Percentiles rank a stretch among this genome's conserved stretches.
Evolutionary conservation across 2,888 invertebrate genomes (phyloP).

Genomic region (Cosmopolites sordidus): DNA sequence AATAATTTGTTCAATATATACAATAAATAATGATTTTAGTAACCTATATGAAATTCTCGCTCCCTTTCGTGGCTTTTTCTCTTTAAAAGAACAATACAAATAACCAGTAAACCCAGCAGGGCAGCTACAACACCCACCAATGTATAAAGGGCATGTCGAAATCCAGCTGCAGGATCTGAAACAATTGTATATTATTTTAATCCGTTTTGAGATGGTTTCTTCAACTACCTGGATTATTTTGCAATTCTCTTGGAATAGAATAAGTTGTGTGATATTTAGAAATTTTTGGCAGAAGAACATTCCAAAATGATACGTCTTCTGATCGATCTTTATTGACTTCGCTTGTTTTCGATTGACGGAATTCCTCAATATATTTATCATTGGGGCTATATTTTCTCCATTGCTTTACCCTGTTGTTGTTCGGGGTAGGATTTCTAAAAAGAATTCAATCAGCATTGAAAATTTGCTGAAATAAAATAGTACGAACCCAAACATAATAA

Average conservation of each 20-base stretch:
- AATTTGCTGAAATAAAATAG: background rate
- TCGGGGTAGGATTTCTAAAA: constrained; percentile 56
- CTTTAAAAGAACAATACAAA: constrained; percentile 54
- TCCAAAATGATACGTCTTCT: constrained; percentile 46
- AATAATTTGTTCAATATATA: too few species aligned
- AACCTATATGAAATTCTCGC: constrained; percentile 37
- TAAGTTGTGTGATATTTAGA: constrained; percentile 28
- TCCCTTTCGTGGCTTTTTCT: constrained; percentile 44
- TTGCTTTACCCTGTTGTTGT: constrained; percentile 48
- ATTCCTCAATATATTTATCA: constrained; percentile 52
- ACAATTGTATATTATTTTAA: constrained; percentile 13
- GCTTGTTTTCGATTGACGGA: constrained; percentile 35
- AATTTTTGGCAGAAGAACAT: constrained; percentile 46
- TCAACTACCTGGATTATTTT: constrained; percentile 39
- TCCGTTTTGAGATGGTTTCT: background rate
- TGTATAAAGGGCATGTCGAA: constrained; percentile 60
- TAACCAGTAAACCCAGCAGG: constrained; percentile 51
- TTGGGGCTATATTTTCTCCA: constrained; percentile 60
- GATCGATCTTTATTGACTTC: constrained; percentile 25
- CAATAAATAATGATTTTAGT: constrained; percentile 14
- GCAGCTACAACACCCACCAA: constrained; percentile 55
- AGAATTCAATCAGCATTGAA: background rate
- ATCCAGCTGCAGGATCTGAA: constrained; percentile 48
- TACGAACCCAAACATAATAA: constrained; percentile 48
- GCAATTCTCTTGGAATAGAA: constrained; percentile 37